Evolutionary conservation across 2,797 vertebrate species (phyloP).

Genomic region (Pteropus rufus): DNA sequence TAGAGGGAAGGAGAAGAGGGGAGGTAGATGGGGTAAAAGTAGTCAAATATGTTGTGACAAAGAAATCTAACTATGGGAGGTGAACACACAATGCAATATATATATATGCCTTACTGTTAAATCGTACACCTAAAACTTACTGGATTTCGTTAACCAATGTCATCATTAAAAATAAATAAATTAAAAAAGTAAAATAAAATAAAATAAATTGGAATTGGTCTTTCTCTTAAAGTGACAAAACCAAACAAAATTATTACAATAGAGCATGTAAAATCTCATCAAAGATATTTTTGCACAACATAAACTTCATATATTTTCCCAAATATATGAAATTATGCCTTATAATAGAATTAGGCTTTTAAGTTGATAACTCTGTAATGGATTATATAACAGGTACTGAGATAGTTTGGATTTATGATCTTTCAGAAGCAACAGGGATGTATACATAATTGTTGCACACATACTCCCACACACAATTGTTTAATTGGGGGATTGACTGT

Average conservation of each 20-base stretch:
- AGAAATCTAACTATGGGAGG: too few species aligned
- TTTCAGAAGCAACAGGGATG: background rate
- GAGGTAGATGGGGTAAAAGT: too few species aligned
- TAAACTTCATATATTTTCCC: background rate
- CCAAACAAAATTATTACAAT: background rate
- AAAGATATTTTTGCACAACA: background rate
- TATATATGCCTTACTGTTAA: too few species aligned
- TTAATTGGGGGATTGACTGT: background rate
- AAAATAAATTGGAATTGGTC: background rate
- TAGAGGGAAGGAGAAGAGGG: too few species aligned
- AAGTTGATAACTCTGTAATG: background rate
- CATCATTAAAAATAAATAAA: too few species aligned
- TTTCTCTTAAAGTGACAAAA: background rate
- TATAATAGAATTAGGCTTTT: background rate
- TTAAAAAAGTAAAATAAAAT: background rate
- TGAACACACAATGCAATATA: too few species aligned
- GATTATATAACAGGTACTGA: background rate
- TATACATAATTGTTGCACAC: background rate
- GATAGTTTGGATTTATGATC: background rate
- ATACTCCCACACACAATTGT: background rate
- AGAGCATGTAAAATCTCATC: background rate
- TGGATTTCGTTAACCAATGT: too few species aligned
- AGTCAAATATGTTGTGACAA: too few species aligned
- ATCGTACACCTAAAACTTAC: too few species aligned
- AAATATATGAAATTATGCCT: conserved; percentile 25